Conservation (phyloP, 1,140 invertebrate genomes). For the Monomorium pharaonis region DNA sequence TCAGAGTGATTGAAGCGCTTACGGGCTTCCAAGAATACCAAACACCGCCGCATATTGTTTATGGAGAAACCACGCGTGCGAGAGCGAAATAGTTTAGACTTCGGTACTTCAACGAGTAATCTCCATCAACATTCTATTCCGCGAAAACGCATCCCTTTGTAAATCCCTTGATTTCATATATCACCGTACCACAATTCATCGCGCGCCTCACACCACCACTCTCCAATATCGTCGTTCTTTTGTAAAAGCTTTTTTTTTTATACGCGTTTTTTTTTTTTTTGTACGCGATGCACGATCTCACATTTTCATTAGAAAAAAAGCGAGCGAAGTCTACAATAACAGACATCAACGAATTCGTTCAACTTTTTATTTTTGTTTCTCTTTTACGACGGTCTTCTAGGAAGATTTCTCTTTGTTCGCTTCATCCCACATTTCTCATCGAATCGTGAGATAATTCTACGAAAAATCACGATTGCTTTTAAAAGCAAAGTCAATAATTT, state of each 20-base stretch:
- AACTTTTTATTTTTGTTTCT: not conserved
- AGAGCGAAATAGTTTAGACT: not conserved
- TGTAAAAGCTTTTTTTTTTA: not conserved
- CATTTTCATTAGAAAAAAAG: not conserved
- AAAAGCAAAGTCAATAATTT: slow-evolving; percentile 34
- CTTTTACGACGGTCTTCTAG: not conserved
- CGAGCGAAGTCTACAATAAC: not conserved
- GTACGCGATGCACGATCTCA: not conserved
- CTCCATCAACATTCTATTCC: slow-evolving; percentile 31
- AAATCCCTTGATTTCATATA: slow-evolving; percentile 12
- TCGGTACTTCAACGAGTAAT: not conserved
- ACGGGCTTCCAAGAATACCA: slow-evolving; percentile 55
- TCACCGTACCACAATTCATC: not conserved
- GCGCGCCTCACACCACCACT: not conserved
- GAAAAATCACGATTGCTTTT: slow-evolving; percentile 24
- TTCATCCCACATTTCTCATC: not conserved
- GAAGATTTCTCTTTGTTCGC: not conserved
- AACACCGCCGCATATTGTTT: slow-evolving; percentile 62
- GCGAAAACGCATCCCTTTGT: not conserved
- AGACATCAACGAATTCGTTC: not conserved
- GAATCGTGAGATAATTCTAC: not conserved
- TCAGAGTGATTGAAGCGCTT: slow-evolving; percentile 57
- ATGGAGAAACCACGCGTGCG: slow-evolving; percentile 35
- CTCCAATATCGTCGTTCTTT: not conserved
- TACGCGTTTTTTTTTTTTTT: not conserved